Percentiles rank a stretch among this genome's conserved stretches.
Conservation (phyloP, 1,140 invertebrate species). For the Drosophila melanica region DNA sequence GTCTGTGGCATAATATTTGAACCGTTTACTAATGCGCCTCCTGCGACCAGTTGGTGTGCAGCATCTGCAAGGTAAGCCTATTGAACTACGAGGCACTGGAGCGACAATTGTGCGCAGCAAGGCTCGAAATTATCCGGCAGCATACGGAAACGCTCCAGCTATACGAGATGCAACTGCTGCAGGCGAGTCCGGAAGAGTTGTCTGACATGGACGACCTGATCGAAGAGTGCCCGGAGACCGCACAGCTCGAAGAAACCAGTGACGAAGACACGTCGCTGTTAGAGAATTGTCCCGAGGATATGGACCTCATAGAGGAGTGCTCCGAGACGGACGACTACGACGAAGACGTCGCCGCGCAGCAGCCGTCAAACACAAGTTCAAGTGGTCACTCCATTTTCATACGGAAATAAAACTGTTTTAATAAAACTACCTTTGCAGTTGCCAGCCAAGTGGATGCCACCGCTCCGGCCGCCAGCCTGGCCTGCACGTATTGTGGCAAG, state of each 20-base stretch:
- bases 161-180: neutral
- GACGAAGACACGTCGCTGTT: neutral
- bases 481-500: slow-evolving; percentile 89
- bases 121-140: slow-evolving; percentile 11
- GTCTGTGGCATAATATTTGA: neutral
- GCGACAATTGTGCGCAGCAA: slow-evolving; percentile 3
- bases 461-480: slow-evolving; percentile 86
- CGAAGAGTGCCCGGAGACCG: neutral
- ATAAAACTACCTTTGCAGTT: neutral
- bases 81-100: slow-evolving; percentile 27
- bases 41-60: slow-evolving; percentile 22
- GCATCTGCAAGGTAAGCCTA: slow-evolving; percentile 38
- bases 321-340: neutral
- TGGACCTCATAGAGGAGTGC: slow-evolving; percentile 1
- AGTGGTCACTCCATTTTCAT: neutral
- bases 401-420: too few relatives aligned
- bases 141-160: slow-evolving; percentile 1
- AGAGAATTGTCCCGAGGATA: neutral
- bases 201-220: neutral
- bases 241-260: neutral
- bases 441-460: neutral
- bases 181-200: too few relatives aligned
- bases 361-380: neutral
- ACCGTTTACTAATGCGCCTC: too few relatives aligned
- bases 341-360: neutral